phyloP scores from a whole-genome alignment of 2,113 vertebrate species.

The Psilopogon haemacephalus region DNA sequence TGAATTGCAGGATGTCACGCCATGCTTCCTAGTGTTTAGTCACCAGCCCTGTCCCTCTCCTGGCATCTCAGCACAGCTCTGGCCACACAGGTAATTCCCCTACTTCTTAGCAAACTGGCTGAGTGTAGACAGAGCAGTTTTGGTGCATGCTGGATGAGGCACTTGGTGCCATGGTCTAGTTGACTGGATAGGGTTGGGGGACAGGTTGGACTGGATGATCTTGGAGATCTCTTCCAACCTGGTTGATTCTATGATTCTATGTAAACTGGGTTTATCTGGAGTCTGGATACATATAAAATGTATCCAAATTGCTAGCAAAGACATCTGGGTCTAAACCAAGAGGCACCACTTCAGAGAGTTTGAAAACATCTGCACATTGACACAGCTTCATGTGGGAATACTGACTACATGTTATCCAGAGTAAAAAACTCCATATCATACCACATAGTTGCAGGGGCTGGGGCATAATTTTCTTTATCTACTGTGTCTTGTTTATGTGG shows the following conservation, averaged over 20 bases:
- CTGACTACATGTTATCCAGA: neutral
- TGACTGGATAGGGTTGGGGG: no score
- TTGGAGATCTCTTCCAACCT: no score
- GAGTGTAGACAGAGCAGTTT: neutral
- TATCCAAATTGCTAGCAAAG: neutral
- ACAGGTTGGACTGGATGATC: no score
- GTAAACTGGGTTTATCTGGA: neutral
- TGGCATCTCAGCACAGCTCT: neutral
- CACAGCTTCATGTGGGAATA: neutral
- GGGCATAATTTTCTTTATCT: neutral
- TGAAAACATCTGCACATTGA: neutral
- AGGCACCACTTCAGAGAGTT: neutral
- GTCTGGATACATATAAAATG: rapidly evolving
- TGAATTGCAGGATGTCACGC: neutral
- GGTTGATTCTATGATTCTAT: no score
- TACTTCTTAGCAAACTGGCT: neutral
- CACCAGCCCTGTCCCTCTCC: neutral
- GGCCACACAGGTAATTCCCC: neutral
- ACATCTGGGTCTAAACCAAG: neutral
- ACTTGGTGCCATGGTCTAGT: no score
- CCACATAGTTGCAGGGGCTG: neutral
- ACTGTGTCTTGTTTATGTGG: neutral
- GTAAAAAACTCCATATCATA: neutral
- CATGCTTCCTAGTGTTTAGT: rapidly evolving
- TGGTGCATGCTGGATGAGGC: no score